Evolutionary conservation across 2,797 vertebrate genomes (phyloP).

Genomic region (Gastrophryne carolinensis): DNA sequence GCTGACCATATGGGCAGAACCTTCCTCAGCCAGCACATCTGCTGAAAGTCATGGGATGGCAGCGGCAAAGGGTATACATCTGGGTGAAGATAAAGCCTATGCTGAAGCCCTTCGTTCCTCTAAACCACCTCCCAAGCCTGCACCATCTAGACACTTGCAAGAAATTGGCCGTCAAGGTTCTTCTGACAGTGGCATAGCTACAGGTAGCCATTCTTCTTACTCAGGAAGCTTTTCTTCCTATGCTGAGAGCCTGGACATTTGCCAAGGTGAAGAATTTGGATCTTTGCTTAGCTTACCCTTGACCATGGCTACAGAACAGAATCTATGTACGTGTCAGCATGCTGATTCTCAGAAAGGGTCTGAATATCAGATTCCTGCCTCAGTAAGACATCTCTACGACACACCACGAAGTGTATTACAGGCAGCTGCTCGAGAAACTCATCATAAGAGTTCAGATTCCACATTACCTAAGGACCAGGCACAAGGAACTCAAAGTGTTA

Average conservation of each 20-base stretch:
- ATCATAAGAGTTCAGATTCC: slow-evolving; percentile 51
- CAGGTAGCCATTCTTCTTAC: slow-evolving; percentile 88
- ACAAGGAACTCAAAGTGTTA: slow-evolving; percentile 51
- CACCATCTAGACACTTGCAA: slow-evolving; percentile 78
- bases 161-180: slow-evolving; percentile 94
- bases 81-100: slow-evolving; percentile 74
- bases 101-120: slow-evolving; percentile 64
- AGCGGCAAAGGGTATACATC: slow-evolving; percentile 65
- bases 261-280: slow-evolving; percentile 80
- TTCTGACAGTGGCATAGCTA: slow-evolving; percentile 90
- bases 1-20: slow-evolving; percentile 79
- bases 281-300: slow-evolving; percentile 77
- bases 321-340: slow-evolving; percentile 73
- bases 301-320: slow-evolving; percentile 72
- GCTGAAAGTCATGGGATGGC: slow-evolving; percentile 69
- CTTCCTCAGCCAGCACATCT: slow-evolving; percentile 63
- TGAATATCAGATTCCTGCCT: slow-evolving; percentile 80
- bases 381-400: slow-evolving; percentile 78
- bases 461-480: slow-evolving; percentile 62
- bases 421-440: slow-evolving; percentile 59
- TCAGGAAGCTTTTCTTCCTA: slow-evolving; percentile 93
- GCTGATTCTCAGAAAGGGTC: slow-evolving; percentile 59
- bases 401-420: slow-evolving; percentile 83
- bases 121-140: slow-evolving; percentile 70
- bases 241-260: slow-evolving; percentile 85